A percentile compares a stretch with the other conserved stretches of the same genome.
phyloP scores from a whole-genome alignment of 2,113 vertebrate species.

The Hippocampus barbouri region DNA sequence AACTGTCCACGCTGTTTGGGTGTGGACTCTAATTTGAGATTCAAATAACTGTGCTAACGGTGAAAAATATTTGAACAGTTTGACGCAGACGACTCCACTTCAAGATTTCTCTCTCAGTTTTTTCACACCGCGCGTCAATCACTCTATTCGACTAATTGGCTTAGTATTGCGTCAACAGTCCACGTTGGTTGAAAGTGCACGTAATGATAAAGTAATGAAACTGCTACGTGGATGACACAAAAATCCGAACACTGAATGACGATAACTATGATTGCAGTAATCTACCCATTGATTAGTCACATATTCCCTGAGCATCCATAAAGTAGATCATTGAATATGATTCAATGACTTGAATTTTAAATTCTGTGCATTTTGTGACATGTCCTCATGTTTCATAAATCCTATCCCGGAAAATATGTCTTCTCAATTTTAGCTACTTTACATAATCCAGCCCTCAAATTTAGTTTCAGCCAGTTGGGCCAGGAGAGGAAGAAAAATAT shows the following conservation, averaged over 20 bases:
- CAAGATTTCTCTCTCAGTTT: not conserved
- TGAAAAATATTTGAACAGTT: not conserved
- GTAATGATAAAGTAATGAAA: not conserved
- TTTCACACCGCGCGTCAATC: not conserved
- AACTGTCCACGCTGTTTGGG: not conserved
- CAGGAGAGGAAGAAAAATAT: no score
- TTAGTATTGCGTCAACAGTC: not conserved
- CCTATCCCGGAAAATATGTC: not conserved
- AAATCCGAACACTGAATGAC: not conserved
- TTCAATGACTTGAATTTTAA: not conserved
- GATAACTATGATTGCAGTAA: not conserved
- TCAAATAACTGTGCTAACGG: no score
- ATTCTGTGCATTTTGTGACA: not conserved
- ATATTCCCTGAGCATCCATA: not conserved
- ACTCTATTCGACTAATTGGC: not conserved
- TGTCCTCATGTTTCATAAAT: not conserved
- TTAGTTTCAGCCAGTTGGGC: not conserved
- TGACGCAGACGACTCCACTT: not conserved
- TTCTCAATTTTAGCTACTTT: not conserved
- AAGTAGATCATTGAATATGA: conserved; percentile 3
- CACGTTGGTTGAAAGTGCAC: not conserved
- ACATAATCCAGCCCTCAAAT: no score
- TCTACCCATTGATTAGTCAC: not conserved
- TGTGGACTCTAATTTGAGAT: no score
- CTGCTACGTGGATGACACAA: not conserved